phyloP scores from a whole-genome alignment of 2,113 vertebrate genomes.

The Chrysochloris asiatica region DNA sequence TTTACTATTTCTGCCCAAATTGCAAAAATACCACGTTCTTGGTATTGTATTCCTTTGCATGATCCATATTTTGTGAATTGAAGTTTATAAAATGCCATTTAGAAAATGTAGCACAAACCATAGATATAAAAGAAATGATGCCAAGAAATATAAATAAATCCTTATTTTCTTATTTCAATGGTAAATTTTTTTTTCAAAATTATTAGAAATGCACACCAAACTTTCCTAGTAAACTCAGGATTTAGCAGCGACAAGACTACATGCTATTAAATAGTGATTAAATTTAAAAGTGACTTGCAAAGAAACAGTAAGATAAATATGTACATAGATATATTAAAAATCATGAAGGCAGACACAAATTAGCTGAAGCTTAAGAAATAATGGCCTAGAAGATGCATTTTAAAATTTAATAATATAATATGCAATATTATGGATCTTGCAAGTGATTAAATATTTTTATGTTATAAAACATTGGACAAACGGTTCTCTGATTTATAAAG shows the following conservation, averaged over 20 bases:
- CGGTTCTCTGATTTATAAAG: neutral
- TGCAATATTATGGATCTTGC: neutral
- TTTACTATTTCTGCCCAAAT: neutral
- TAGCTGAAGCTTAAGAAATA: neutral
- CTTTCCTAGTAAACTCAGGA: neutral
- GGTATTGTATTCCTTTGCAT: neutral
- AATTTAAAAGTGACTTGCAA: neutral
- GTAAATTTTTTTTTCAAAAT: neutral
- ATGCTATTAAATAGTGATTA: neutral
- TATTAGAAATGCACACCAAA: neutral
- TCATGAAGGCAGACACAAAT: neutral
- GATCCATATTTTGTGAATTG: neutral
- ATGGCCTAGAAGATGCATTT: neutral
- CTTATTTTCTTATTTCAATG: neutral
- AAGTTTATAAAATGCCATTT: neutral
- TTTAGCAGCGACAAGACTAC: neutral
- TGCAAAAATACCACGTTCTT: neutral
- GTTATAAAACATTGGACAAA: neutral
- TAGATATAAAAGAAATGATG: neutral
- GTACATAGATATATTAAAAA: neutral
- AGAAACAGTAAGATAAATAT: neutral
- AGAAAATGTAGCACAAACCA: neutral
- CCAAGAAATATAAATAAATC: neutral
- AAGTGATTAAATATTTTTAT: neutral
- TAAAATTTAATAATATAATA: neutral